A percentile compares a stretch with the other conserved stretches of the same genome.
phyloP scores from a whole-genome alignment of 2,797 vertebrate genomes.

The Scolopax rusticola region DNA sequence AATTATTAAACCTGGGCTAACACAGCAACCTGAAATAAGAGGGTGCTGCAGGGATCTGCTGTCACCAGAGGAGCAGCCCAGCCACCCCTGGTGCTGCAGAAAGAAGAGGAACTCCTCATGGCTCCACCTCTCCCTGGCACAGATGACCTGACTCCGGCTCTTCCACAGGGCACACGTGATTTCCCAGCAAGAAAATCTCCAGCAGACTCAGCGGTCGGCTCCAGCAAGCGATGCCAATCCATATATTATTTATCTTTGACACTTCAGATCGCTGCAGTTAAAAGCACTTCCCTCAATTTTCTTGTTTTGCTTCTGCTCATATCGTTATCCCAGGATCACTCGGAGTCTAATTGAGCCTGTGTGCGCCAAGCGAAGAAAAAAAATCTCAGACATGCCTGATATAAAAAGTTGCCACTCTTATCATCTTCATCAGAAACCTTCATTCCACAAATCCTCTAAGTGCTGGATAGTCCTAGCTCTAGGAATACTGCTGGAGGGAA shows the following conservation, averaged over 20 bases:
- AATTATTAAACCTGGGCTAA: background rate
- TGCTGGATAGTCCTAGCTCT: background rate
- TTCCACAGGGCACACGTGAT: background rate
- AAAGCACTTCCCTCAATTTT: slow-evolving; percentile 54
- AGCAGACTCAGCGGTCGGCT: background rate
- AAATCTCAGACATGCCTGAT: background rate
- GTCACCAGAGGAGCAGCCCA: background rate
- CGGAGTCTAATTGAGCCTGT: slow-evolving; percentile 10
- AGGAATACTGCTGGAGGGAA: background rate
- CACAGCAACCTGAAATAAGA: background rate
- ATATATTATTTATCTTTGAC: slow-evolving; percentile 59
- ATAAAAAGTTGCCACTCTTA: background rate
- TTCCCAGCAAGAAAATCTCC: slow-evolving; percentile 6
- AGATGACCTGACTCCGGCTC: background rate
- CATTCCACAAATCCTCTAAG: background rate
- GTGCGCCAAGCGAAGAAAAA: slow-evolving; percentile 19
- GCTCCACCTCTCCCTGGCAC: background rate
- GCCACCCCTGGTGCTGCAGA: background rate
- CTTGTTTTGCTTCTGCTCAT: background rate
- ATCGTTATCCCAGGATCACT: slow-evolving; percentile 2
- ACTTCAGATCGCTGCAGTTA: background rate
- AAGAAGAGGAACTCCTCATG: background rate
- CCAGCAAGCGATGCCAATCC: background rate
- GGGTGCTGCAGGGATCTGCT: background rate
- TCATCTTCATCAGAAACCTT: background rate